Base-by-base conservation (phyloP, 2,113 vertebrate genomes). In the Sinocyclocheilus anshuiensis region DNA sequence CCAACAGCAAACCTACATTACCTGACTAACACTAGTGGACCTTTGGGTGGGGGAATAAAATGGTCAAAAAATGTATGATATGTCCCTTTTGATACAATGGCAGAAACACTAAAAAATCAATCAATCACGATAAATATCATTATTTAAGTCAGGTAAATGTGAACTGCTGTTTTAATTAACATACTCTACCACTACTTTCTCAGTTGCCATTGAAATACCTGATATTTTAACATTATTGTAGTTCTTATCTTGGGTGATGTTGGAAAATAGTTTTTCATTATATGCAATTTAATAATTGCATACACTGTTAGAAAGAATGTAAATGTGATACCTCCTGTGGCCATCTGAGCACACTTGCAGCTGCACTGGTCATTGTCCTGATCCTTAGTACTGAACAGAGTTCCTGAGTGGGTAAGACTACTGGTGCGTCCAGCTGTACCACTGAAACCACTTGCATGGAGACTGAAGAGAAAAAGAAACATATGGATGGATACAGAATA, bases 381-480 rank as follows among this genome's bases (percentile, higher is more conserved):
- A 83, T 96, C 95, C 89, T 94, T 93, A 65, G 96, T 96, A 92
- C 96, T 97, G 92, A 97, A 96, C 75, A 90, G 91, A 59, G 94
- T 95, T 22, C 94, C 95, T 0, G 87, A 42, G 63, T 91, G 93
- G 76, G 94, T 92, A 11, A 96, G 92, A 90, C 95, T 96, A 89
- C 93, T 94, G 29, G 91, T 95, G 26, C 94, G 92, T 10, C 96
- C 92, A 0, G 95, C 95, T 2, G 91, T 95, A 53, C 95, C 94
- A 4, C 93, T 91, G 87, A 94, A 95, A 67, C 93, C 92, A 39
- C 90, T 87, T 0, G 65, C 39, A 3, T 94, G 92, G 22, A 96
- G 90, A 84, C 96, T 95, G 86, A 83, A 42, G 13, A 26, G 29
- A 50, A 50, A 65, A 16, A 65, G 9, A 45, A 24, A 16, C 11